phyloP scores from a whole-genome alignment of 2,113 vertebrate genomes.

The Labrus mixtus region DNA sequence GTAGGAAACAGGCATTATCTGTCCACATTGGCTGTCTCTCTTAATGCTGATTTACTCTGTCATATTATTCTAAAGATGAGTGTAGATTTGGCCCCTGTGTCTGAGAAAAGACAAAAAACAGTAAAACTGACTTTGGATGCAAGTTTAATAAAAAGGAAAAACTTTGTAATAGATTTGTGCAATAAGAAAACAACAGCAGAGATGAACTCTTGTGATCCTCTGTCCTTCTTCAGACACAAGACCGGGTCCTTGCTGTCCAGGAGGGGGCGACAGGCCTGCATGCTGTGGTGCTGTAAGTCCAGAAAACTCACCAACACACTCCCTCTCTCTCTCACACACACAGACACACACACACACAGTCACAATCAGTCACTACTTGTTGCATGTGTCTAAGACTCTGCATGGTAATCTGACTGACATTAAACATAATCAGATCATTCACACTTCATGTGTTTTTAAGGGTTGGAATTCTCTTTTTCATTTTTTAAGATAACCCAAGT shows the following conservation, averaged over 20 bases:
- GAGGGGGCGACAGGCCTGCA: slow-evolving; percentile 67
- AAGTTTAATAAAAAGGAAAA: neutral
- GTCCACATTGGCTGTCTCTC: neutral
- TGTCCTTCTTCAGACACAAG: no score
- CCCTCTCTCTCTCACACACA: no score
- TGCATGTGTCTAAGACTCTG: neutral
- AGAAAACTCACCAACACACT: neutral
- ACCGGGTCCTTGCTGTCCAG: slow-evolving; percentile 54
- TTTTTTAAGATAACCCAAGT: no score
- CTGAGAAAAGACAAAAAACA: neutral
- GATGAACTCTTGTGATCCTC: no score
- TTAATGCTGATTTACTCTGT: no score
- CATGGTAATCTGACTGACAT: neutral
- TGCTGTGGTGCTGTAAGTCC: neutral
- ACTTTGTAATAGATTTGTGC: no score
- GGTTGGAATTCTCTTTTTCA: neutral
- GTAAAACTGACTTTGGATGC: neutral
- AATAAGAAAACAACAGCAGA: no score
- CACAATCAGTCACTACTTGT: neutral
- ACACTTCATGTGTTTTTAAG: neutral
- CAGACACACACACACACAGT: neutral
- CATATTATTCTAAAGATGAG: neutral
- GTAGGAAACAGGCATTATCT: no score
- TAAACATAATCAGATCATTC: neutral
- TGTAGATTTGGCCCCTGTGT: neutral